Evolutionary conservation across 1,140 invertebrate species (phyloP).

Genomic region (Augochlora pura): DNA sequence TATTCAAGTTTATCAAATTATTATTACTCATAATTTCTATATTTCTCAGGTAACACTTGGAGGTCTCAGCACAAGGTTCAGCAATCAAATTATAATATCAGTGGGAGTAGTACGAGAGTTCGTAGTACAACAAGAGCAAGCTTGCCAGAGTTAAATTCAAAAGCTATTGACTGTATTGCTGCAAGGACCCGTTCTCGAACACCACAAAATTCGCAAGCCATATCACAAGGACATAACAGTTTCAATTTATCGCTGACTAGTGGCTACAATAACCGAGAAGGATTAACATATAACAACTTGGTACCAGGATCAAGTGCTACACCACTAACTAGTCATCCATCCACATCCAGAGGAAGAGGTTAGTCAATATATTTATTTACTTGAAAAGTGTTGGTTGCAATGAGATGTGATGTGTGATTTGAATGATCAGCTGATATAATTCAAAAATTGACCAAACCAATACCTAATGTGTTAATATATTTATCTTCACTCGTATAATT

Average conservation of each 20-base stretch:
- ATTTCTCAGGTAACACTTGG: constrained; percentile 72
- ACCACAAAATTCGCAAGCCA: constrained; percentile 71
- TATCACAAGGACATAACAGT: constrained; percentile 63
- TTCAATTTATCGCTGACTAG: constrained; percentile 64
- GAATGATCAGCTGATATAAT: constrained; percentile 42
- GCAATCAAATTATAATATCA: constrained; percentile 66
- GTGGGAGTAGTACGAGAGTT: constrained; percentile 67
- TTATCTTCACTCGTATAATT: constrained; percentile 7
- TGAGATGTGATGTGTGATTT: constrained; percentile 60
- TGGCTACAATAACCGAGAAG: constrained; percentile 69
- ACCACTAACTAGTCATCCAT: constrained; percentile 74
- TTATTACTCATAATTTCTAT: not conserved
- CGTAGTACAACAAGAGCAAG: constrained; percentile 64
- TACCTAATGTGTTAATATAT: not conserved
- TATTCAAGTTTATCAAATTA: not conserved
- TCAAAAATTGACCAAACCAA: constrained; percentile 12
- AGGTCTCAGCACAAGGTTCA: constrained; percentile 75
- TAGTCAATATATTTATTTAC: constrained; percentile 54
- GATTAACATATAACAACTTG: constrained; percentile 64
- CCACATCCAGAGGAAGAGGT: constrained; percentile 78
- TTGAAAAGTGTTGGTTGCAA: constrained; percentile 45
- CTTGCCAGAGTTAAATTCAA: constrained; percentile 70
- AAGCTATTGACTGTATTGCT: constrained; percentile 76
- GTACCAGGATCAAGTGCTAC: constrained; percentile 62
- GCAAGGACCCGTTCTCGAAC: constrained; percentile 77